Base-by-base conservation (phyloP, 2,113 vertebrate species). In the Podiceps cristatus region DNA sequence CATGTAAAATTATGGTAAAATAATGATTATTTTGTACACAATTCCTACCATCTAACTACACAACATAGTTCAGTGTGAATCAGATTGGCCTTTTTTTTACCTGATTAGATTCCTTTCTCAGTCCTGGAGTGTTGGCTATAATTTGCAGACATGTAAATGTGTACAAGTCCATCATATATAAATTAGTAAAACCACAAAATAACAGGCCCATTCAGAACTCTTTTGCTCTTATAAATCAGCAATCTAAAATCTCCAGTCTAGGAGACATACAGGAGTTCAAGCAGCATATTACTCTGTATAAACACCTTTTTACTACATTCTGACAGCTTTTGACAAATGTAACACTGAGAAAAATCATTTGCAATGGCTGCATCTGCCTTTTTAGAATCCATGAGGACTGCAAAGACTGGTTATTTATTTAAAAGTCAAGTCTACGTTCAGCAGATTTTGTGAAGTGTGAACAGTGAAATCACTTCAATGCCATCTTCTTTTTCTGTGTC, bases 241-340 rank as follows among this genome's bases (percentile, higher is more conserved):
- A 37, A 11, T 49, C 49, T 40, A 66, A 92, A 78, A 77, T 76
- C 74, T 92, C 53, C 28, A 90, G 45, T 28, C 81, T 79, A 81
- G 68, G 66, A 95, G 91, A 92, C 5, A 28, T 66, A 75, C 60
- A 96, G 73, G 90, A 95, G 95, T 93, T 93, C 95, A 97, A 93
- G 80, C 88, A 75, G 89, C 76, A 82, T 89, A 95, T 95, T 96
- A 85, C 69, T 87, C 80, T 85, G 45, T 94, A 94, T 84, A 96
- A 96, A 93, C 93, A 95, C 91, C 86, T 93, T 96, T 95, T 94
- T 85, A 87, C 93, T 95, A 94, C 28, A 49, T 72, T 93, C 66
- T 97, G 96, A 96, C 95, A 96, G 91, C 89, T 96, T 96, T 93
- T 97, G 96, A 96, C 93, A 97, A 96, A 96, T 91, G 56, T 93